Conservation (phyloP, 2,888 invertebrate species). For the Rhyacophila evoluta region DNA sequence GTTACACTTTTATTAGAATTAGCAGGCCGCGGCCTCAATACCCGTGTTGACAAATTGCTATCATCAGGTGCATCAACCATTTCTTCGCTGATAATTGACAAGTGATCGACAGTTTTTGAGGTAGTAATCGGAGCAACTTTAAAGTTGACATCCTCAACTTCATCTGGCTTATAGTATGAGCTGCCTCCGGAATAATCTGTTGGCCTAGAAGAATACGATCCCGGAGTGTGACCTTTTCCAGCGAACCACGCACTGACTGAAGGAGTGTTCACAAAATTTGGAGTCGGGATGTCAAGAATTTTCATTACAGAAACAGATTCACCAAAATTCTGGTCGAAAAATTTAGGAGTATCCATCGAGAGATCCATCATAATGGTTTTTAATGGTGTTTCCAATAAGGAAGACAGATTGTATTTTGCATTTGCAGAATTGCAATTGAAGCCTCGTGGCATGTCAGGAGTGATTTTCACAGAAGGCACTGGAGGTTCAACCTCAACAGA, state of each 20-base stretch:
- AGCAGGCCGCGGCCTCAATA: slow-evolving; percentile 38
- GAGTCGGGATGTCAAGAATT: slow-evolving; percentile 71
- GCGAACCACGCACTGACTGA: slow-evolving; percentile 56
- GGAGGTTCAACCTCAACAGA: slow-evolving; percentile 34
- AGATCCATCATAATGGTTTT: slow-evolving; percentile 68
- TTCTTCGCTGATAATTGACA: slow-evolving; percentile 15
- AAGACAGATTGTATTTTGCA: slow-evolving; percentile 65
- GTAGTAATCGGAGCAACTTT: slow-evolving; percentile 58
- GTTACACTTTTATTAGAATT: neutral
- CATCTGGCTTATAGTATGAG: slow-evolving; percentile 75
- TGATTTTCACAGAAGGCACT: slow-evolving; percentile 57
- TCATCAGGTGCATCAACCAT: neutral
- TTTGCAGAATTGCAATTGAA: slow-evolving; percentile 65
- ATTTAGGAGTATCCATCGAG: slow-evolving; percentile 71
- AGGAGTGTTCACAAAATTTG: slow-evolving; percentile 68
- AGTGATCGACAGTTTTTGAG: neutral
- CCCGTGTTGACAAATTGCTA: slow-evolving; percentile 22
- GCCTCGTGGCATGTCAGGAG: slow-evolving; percentile 65
- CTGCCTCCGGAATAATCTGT: slow-evolving; percentile 75
- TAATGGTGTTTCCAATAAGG: slow-evolving; percentile 72
- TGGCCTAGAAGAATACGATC: slow-evolving; percentile 65
- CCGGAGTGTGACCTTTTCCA: slow-evolving; percentile 61
- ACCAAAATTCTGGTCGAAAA: slow-evolving; percentile 64
- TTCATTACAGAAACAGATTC: slow-evolving; percentile 70
- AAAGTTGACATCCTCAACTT: slow-evolving; percentile 63